These are phyloP conservation scores for Drosophila austrosaltans DNA, from an alignment of 2,888 invertebrate species.

Conservation along the genomic window DNA sequence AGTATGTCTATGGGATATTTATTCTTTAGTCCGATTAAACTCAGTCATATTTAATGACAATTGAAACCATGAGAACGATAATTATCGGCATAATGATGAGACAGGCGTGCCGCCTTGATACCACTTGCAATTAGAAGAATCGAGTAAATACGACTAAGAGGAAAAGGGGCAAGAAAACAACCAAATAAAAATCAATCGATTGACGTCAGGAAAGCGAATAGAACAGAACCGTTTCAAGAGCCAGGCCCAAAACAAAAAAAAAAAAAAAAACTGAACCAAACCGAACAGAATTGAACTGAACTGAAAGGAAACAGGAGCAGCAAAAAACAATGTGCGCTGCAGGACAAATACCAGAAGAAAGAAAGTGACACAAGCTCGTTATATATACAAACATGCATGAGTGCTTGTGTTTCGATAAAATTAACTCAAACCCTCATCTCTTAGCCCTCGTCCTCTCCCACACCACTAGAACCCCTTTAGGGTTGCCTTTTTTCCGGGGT, in stretches of 20 bases:
- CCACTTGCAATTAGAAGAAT: conserved; percentile 50
- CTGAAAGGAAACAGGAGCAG: conserved; percentile 9
- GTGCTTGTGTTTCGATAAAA: conserved; percentile 14
- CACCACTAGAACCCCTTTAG: not conserved
- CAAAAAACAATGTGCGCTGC: conserved; percentile 15
- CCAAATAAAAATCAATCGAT: conserved; percentile 67
- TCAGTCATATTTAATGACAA: conserved; percentile 69
- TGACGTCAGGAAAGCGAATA: conserved; percentile 61
- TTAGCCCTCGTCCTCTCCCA: not conserved
- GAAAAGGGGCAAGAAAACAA: not conserved
- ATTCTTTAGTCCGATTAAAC: conserved; percentile 35
- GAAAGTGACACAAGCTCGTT: conserved; percentile 28
- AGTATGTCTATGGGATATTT: conserved; percentile 17
- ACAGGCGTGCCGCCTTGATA: conserved; percentile 21
- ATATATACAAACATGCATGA: conserved; percentile 25
- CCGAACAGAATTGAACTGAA: not conserved
- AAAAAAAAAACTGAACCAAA: conserved; percentile 10
- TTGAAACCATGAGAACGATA: conserved; percentile 9
- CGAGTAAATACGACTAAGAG: conserved; percentile 7
- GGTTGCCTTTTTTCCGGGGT: conserved; percentile 28
- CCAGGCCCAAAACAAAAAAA: not conserved
- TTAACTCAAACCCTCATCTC: conserved; percentile 2
- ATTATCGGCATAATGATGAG: conserved; percentile 54
- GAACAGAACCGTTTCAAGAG: conserved; percentile 23
- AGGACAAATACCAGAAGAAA: conserved; percentile 12